A percentile compares a stretch with the other conserved stretches of the same genome.
phyloP scores from a whole-genome alignment of 2,888 invertebrate genomes.

The Drosophila acutilabella region DNA sequence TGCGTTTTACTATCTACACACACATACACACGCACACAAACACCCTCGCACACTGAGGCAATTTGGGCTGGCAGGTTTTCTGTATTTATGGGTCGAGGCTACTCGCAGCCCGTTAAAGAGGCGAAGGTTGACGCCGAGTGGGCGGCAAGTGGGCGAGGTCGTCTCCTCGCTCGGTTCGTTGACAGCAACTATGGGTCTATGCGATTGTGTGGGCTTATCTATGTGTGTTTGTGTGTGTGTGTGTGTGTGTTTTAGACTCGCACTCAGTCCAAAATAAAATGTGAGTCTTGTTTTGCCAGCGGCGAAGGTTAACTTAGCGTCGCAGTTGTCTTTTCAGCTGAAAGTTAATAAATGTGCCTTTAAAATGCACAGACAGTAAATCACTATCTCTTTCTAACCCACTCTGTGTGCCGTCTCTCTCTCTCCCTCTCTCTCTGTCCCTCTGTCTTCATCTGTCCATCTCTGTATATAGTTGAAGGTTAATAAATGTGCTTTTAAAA shows the following conservation, averaged over 20 bases:
- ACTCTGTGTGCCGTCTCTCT: neutral
- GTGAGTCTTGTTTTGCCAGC: conserved; percentile 6
- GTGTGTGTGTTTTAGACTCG: conserved; percentile 22
- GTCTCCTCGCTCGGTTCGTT: conserved; percentile 51
- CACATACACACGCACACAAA: conserved; percentile 21
- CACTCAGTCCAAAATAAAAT: conserved; percentile 37
- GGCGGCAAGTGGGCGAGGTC: conserved; percentile 44
- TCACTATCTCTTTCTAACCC: neutral
- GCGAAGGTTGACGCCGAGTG: conserved; percentile 59
- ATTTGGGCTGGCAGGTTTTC: conserved; percentile 46
- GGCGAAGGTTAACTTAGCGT: conserved; percentile 63
- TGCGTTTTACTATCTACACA: conserved; percentile 49
- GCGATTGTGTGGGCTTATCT: neutral
- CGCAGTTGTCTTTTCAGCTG: conserved; percentile 32
- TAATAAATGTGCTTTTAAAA: neutral
- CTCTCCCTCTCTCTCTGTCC: neutral
- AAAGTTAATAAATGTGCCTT: conserved; percentile 60
- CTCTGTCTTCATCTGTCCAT: neutral
- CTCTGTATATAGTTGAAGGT: neutral
- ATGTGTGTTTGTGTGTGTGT: conserved; percentile 21
- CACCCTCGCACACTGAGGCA: conserved; percentile 19
- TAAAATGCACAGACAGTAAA: conserved; percentile 2
- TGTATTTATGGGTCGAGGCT: conserved; percentile 80
- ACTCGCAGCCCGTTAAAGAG: conserved; percentile 53
- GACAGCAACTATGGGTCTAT: conserved; percentile 31